Evolutionary conservation across 2,797 vertebrate species (phyloP).

Genomic region (Phalanger gymnotis): DNA sequence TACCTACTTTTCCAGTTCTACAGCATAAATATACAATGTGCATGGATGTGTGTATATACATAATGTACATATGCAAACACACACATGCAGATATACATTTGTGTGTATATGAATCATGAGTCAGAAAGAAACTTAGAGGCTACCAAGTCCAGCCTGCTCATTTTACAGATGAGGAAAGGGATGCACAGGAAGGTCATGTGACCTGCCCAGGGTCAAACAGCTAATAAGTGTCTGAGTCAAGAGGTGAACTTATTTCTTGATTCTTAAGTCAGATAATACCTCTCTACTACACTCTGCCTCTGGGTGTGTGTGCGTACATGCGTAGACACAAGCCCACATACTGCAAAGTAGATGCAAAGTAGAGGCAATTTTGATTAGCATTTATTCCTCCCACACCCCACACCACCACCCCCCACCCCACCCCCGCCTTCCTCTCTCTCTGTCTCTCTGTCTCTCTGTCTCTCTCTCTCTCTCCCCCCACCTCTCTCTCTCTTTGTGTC

Average conservation of each 20-base stretch:
- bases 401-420: too few species aligned
- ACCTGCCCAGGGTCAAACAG: not conserved
- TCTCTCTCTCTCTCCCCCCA: too few species aligned
- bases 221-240: not conserved
- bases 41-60: not conserved
- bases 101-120: not conserved
- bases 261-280: not conserved
- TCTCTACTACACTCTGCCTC: not conserved
- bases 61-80: not conserved
- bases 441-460: too few species aligned
- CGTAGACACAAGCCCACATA: not conserved
- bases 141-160: not conserved
- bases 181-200: not conserved
- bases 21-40: not conserved
- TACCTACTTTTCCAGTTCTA: not conserved
- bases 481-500: too few species aligned
- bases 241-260: not conserved
- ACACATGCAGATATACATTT: not conserved
- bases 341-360: not conserved
- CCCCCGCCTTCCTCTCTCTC: too few species aligned
- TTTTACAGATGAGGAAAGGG: not conserved
- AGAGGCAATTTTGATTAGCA: not conserved
- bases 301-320: not conserved
- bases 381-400: not conserved
- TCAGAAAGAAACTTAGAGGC: not conserved